Evolutionary conservation across 92 coral and sea anemone genomes (phyloP).

Genomic region (Epizoanthus stellaris): DNA sequence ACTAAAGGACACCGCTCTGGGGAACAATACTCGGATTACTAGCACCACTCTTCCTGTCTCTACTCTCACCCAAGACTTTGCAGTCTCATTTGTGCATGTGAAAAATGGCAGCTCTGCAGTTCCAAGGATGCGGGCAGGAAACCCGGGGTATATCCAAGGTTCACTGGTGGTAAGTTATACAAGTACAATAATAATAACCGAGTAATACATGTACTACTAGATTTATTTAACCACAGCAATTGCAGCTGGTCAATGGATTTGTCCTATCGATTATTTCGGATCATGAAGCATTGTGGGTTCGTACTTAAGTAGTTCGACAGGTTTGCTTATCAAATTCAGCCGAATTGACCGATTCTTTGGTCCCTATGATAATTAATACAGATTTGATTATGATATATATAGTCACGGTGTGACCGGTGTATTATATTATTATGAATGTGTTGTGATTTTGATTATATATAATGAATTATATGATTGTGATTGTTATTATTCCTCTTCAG

Average conservation of each 20-base stretch:
- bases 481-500: conserved; percentile 35
- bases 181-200: neutral
- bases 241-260: no score
- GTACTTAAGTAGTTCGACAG: no score
- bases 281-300: no score
- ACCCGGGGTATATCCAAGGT: conserved; percentile 92
- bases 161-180: conserved; percentile 70
- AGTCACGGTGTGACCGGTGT: no score
- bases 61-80: conserved; percentile 74
- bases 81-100: conserved; percentile 68
- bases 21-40: neutral
- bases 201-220: no score
- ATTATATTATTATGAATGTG: no score
- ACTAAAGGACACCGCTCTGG: conserved; percentile 15
- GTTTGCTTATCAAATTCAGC: no score
- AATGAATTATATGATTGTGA: neutral
- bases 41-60: conserved; percentile 41
- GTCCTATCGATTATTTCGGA: no score
- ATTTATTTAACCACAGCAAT: no score
- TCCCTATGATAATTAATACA: no score
- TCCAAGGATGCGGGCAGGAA: conserved; percentile 76
- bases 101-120: conserved; percentile 44
- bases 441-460: neutral
- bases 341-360: no score
- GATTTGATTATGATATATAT: no score